Base-by-base conservation (phyloP, 2,888 invertebrate genomes). In the Aphodius sticticus region DNA sequence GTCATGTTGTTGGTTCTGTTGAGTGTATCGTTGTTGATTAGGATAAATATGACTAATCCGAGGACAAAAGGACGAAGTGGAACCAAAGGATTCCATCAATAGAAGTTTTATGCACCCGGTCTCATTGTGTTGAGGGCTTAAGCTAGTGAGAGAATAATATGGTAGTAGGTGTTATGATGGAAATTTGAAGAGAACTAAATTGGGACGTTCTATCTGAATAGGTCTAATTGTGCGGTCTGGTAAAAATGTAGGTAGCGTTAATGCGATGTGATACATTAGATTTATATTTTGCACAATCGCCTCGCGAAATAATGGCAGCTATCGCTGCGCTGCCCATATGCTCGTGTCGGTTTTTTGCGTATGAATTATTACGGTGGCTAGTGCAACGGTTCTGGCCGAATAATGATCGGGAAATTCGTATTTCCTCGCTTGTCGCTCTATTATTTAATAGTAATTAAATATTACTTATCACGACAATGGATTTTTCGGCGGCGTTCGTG, bases 391-490 rank as follows among this genome's bases (percentile, higher is more conserved):
- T 53, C 6, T n/a, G 70, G 77, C 70, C 77, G 70, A 77, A 70
- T 77, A 70, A 70, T 77, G 72, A 77, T 36, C 16, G 69, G 72
- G 72, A 77, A 77, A 53, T 70, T 36, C 69, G 70, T 69, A 77
- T 53, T 71, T 70, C 77, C 38, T 26, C 38, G 9, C 37, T 71
- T 36, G 53, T 77, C 72, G 37, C 6, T 53, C 70, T 38, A 77
- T 77, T 77, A 77, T 77, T 77, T 77, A 77, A 77, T 71, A 26
- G 38, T 70, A 77, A 77, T 77, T 77, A 77, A 71, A 77, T 77
- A 70, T 77, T 77, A 38, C 70, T 70, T 15, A 16, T 70, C 38
- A 70, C 36, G 69, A 77, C 70, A 77, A 71, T 53, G 69, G 77
- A 76, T 37, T 70, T 77, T 77, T 77, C 72, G 37, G 37, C 37